Evolutionary conservation across 2,888 invertebrate genomes (phyloP), one percentile per base, ranked within the genome.

Genomic region (Caenorhabditis zanzibari): DNA sequence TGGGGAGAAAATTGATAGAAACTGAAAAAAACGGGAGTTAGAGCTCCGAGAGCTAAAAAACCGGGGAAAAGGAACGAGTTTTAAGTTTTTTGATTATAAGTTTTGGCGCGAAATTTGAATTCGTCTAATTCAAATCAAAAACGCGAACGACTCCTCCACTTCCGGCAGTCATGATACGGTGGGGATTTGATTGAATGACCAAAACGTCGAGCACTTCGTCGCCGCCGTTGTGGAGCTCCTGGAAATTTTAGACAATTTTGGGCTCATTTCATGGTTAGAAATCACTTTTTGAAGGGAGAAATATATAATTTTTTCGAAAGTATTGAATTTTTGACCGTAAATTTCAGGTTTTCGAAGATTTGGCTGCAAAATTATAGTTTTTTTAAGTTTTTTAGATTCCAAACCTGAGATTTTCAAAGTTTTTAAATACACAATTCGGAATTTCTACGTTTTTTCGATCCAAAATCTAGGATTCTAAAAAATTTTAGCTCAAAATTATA

Each of bases 131-230:
- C 74, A 86, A 59, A 61, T 87, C 84, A 59, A 91, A 90, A 16
- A 91, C 85, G 9, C 90, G 84, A 64, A 91, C 84, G 61, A 86
- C 54, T 66, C 91, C 91, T 38, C 77, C 85, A 61, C 84, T 80
- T 69, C 90, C 88, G 10, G 90, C 91, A 1, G 90, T 85, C 68
- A 91, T 84, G 10, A 91, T 63, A 2, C 82, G 68, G 28, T 75
- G 80, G 1, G 88, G 89, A 41, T 88, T 85, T 22, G 66, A 82
- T 12, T 85, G 76, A 19, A 88, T 75, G 24, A 89, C 76, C 14
- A 84, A 64, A 38, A 90, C 54, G 59, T 90, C 90, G 38, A 89
- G 86, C n/a, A 91, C 88, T 52, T 87, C 86, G 47, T 90, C 88
- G 16, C 89, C 90, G 2, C 86, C 91, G 38, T 88, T 87, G 58